Evolutionary conservation across 1,140 invertebrate genomes (phyloP).

Genomic region (Pseudomyrmex flavicornis): DNA sequence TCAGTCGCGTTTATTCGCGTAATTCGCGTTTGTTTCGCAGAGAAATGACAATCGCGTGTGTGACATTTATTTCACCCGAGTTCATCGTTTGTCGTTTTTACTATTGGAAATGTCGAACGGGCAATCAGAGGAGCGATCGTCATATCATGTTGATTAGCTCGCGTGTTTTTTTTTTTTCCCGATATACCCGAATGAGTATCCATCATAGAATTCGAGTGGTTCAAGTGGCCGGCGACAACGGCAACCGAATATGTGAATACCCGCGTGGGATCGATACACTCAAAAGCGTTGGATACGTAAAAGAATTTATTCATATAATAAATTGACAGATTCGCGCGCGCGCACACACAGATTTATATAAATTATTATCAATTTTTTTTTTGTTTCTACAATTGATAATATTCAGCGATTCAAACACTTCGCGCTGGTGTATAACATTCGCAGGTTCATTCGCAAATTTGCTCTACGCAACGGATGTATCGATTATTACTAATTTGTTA

Average conservation of each 20-base stretch:
- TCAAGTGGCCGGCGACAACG: neutral
- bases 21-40: slow-evolving; percentile 42
- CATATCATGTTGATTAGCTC: slow-evolving; percentile 41
- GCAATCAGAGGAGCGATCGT: slow-evolving; percentile 34
- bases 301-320: neutral
- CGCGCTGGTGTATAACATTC: too few relatives aligned
- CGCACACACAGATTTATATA: neutral
- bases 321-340: neutral
- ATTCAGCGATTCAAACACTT: too few relatives aligned
- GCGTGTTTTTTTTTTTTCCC: slow-evolving; percentile 24
- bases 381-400: too few relatives aligned
- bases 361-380: too few relatives aligned
- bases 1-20: slow-evolving; percentile 31
- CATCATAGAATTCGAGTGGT: slow-evolving; percentile 29
- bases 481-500: too few relatives aligned
- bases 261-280: neutral
- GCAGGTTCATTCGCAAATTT: too few relatives aligned
- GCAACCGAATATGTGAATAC: neutral
- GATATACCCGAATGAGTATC: slow-evolving; percentile 23
- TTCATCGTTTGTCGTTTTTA: neutral
- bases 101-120: slow-evolving; percentile 30
- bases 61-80: slow-evolving; percentile 27
- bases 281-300: neutral
- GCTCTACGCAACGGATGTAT: too few relatives aligned
- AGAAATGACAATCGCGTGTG: slow-evolving; percentile 31